Evolutionary conservation across 1,140 invertebrate species (phyloP).

Genomic region (Lepidotrigona ventralis): DNA sequence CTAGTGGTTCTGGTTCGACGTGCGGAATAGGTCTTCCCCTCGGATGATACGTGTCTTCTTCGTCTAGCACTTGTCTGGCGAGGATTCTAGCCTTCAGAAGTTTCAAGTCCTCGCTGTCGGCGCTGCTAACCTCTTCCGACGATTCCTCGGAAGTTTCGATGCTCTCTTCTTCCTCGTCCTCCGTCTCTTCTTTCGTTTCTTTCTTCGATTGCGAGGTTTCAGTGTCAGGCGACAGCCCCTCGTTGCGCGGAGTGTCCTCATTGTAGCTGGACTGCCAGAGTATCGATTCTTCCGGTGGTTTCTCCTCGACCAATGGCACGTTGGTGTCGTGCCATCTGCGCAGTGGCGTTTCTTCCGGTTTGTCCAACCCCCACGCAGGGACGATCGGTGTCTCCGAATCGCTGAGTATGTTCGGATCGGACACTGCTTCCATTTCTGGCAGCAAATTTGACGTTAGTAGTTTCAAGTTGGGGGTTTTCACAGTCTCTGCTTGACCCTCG

Average conservation of each 20-base stretch:
- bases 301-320: constrained; percentile 37
- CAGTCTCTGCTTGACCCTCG: constrained; percentile 68
- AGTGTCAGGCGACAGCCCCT: background rate
- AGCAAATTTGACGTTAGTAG: constrained; percentile 44
- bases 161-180: constrained; percentile 72
- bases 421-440: constrained; percentile 58
- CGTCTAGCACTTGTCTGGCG: constrained; percentile 79
- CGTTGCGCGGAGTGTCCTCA: background rate
- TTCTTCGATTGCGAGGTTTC: background rate
- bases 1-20: constrained; percentile 48
- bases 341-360: constrained; percentile 52
- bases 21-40: constrained; percentile 71
- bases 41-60: constrained; percentile 87
- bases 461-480: constrained; percentile 30
- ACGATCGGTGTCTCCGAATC: constrained; percentile 34
- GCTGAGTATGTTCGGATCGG: constrained; percentile 73
- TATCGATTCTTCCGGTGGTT: constrained; percentile 36
- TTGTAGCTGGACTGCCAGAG: constrained; percentile 1
- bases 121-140: constrained; percentile 76
- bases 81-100: constrained; percentile 80
- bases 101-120: constrained; percentile 78
- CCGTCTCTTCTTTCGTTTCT: background rate
- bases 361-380: constrained; percentile 34
- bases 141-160: constrained; percentile 74
- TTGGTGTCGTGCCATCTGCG: constrained; percentile 71